Evolutionary conservation across 2,113 vertebrate species (phyloP).

Genomic region (Prionailurus viverrinus): DNA sequence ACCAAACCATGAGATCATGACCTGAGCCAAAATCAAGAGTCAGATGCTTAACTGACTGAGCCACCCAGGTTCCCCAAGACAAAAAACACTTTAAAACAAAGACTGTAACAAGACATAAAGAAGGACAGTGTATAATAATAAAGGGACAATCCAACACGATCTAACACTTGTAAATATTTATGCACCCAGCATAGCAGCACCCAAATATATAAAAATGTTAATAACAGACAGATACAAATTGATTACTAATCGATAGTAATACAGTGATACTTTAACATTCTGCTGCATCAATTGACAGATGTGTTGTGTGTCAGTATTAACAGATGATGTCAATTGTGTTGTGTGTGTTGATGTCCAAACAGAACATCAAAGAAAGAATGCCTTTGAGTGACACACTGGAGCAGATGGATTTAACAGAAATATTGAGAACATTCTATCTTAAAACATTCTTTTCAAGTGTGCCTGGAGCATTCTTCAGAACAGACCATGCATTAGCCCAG

Average conservation of each 20-base stretch:
- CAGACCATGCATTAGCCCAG: background rate
- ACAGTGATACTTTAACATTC: background rate
- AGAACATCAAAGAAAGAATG: background rate
- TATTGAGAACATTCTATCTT: background rate
- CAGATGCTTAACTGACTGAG: no score
- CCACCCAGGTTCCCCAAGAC: background rate
- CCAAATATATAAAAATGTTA: background rate
- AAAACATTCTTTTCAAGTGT: background rate
- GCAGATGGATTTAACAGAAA: background rate
- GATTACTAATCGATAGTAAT: background rate
- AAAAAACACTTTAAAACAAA: background rate
- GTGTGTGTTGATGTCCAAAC: background rate
- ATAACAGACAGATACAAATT: background rate
- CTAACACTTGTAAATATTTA: background rate
- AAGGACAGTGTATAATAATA: background rate
- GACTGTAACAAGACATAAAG: background rate
- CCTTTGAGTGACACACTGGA: background rate
- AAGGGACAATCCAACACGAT: background rate
- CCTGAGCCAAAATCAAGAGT: no score
- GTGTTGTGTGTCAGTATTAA: no score
- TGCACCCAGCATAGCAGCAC: background rate
- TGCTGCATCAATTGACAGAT: background rate
- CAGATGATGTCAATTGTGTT: no score
- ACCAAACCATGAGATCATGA: no score
- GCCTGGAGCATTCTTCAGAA: background rate